phyloP scores from a whole-genome alignment of 2,797 vertebrate genomes.

The Tapirus indicus region DNA sequence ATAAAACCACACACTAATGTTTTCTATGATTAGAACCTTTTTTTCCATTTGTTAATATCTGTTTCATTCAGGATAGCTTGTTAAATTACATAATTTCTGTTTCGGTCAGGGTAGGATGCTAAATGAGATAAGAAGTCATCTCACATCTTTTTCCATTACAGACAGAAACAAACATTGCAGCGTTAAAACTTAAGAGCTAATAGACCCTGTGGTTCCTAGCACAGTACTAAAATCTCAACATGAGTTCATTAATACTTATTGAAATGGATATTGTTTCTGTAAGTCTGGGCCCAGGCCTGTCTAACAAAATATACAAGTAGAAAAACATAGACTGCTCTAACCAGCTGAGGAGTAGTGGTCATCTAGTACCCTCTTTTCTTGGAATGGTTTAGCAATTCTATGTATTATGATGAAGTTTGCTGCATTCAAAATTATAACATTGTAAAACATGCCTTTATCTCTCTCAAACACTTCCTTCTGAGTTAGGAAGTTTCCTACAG shows the following conservation, averaged over 20 bases:
- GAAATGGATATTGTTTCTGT: not conserved
- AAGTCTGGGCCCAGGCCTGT: not conserved
- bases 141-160: not conserved
- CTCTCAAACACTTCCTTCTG: not conserved
- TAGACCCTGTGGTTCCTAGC: not conserved
- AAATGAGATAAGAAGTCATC: not conserved
- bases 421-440: not conserved
- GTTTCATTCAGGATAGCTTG: not conserved
- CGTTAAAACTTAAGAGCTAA: slow-evolving; percentile 13
- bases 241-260: not conserved
- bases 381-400: not conserved
- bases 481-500: not conserved
- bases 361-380: not conserved
- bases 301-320: not conserved
- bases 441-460: slow-evolving; percentile 26
- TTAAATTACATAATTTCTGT: not conserved
- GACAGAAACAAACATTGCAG: not conserved
- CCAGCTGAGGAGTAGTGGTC: not conserved
- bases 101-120: not conserved
- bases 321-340: not conserved
- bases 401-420: not conserved
- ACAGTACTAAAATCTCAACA: not conserved
- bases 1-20: not conserved
- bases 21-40: not conserved
- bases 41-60: slow-evolving; percentile 27